Conservation (phyloP, 2,888 invertebrate genomes). For the Sarcophaga subvicina region DNA sequence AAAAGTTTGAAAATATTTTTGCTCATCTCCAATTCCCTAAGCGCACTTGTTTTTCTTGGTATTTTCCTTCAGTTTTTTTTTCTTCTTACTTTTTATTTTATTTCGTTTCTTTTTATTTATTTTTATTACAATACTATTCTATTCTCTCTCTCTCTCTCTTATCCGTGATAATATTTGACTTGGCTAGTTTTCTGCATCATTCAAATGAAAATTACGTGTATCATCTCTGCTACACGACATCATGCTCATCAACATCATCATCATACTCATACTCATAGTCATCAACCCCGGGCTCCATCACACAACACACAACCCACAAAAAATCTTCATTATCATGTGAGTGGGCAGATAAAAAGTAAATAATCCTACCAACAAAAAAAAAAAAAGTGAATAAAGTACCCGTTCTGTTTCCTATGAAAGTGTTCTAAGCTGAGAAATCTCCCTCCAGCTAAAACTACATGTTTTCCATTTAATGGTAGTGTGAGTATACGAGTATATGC, state of each 20-base stretch:
- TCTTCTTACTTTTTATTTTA: conserved; percentile 23
- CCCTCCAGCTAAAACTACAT: conserved; percentile 57
- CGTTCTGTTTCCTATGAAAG: no score
- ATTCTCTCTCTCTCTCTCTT: no score
- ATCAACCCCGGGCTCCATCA: conserved; percentile 10
- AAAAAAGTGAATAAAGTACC: background rate
- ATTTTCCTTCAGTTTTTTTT: conserved; percentile 26
- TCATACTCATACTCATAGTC: conserved; percentile 10
- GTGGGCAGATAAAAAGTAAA: conserved; percentile 55
- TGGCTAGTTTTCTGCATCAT: conserved; percentile 49
- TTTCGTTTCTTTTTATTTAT: background rate
- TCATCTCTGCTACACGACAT: conserved; percentile 14
- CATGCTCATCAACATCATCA: conserved; percentile 19
- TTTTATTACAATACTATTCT: no score
- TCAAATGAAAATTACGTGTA: conserved; percentile 56
- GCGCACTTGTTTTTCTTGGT: conserved; percentile 50
- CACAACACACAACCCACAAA: conserved; percentile 1
- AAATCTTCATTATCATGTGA: conserved; percentile 32
- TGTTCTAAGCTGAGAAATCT: no score
- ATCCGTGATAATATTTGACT: background rate
- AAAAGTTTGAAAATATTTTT: conserved; percentile 53
- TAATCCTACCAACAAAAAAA: conserved; percentile 18
- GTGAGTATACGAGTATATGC: background rate
- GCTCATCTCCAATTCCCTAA: conserved; percentile 64
- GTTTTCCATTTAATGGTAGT: background rate